Evolutionary conservation across 2,888 invertebrate genomes (phyloP).

Genomic region (Adela reaumurella): DNA sequence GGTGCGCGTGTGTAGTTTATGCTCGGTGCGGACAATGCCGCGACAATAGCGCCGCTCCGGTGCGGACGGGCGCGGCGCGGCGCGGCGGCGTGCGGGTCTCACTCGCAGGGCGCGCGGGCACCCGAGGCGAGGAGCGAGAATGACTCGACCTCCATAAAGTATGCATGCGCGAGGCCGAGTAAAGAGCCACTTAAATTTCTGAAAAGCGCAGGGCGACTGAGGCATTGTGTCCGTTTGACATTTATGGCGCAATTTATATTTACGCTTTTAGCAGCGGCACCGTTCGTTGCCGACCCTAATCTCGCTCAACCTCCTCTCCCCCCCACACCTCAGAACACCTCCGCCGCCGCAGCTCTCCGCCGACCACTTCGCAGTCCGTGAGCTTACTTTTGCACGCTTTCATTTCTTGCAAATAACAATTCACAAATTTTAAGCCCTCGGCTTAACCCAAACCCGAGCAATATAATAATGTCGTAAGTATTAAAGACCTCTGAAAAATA

Average conservation of each 20-base stretch:
- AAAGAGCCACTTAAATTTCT: slow-evolving; percentile 15
- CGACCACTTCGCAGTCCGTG: background rate
- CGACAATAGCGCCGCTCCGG: too few relatives aligned
- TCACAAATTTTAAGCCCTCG: too few relatives aligned
- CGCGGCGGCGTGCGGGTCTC: too few relatives aligned
- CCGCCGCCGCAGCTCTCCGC: slow-evolving; percentile 3
- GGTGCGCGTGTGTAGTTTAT: background rate
- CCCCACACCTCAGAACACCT: too few relatives aligned
- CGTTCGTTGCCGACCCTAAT: background rate
- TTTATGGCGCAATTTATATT: slow-evolving; percentile 42
- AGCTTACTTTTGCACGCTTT: too few relatives aligned
- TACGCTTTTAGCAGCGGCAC: slow-evolving; percentile 14
- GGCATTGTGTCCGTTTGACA: slow-evolving; percentile 37
- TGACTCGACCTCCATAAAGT: slow-evolving; percentile 2
- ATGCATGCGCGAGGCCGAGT: slow-evolving; percentile 3
- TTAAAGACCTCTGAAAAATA: too few relatives aligned
- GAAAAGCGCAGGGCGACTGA: slow-evolving; percentile 21
- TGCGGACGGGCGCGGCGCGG: background rate
- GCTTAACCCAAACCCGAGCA: too few relatives aligned
- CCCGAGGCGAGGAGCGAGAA: slow-evolving; percentile 3
- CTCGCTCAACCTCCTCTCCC: too few relatives aligned
- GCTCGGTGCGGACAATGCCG: too few relatives aligned
- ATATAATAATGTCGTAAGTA: too few relatives aligned
- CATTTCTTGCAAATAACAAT: too few relatives aligned
- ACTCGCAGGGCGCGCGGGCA: slow-evolving; percentile 1